Evolutionary conservation across 2,113 vertebrate species (phyloP).

Genomic region (Eidolon helvum): DNA sequence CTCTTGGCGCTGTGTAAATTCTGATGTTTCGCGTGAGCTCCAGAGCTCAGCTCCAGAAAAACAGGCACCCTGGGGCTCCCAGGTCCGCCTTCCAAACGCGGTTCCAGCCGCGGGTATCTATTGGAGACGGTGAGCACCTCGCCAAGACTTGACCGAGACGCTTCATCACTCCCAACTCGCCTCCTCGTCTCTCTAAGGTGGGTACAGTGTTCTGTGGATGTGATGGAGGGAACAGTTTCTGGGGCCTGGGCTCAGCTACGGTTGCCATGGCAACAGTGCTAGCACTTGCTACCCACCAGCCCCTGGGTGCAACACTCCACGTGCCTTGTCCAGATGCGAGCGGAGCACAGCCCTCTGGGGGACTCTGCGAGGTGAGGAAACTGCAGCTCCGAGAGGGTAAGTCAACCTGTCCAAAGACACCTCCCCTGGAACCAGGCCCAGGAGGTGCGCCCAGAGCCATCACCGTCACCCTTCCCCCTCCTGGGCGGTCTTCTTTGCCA

Average conservation of each 20-base stretch:
- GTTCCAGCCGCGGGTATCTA: no score
- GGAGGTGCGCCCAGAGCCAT: not conserved
- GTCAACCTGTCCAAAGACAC: not conserved
- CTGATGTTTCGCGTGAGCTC: not conserved
- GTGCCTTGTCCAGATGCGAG: not conserved
- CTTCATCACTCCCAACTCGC: not conserved
- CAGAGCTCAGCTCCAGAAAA: not conserved
- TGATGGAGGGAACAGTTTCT: not conserved
- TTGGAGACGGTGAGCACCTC: fast-evolving
- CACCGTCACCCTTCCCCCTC: no score
- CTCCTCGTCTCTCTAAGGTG: not conserved
- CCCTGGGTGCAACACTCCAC: not conserved
- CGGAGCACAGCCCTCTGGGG: not conserved
- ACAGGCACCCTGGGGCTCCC: not conserved
- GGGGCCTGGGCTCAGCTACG: not conserved
- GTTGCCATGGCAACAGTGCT: not conserved
- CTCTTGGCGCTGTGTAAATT: conserved; percentile 23
- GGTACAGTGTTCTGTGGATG: not conserved
- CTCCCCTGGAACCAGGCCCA: not conserved
- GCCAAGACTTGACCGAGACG: not conserved
- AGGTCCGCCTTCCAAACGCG: no score
- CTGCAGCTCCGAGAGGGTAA: not conserved
- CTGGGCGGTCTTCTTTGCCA: fast-evolving
- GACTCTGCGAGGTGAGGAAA: not conserved
- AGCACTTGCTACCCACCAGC: not conserved